A percentile compares a stretch with the other conserved stretches of the same genome.
phyloP scores from a whole-genome alignment of 1,140 invertebrate genomes.

The Orchestia grillus region DNA sequence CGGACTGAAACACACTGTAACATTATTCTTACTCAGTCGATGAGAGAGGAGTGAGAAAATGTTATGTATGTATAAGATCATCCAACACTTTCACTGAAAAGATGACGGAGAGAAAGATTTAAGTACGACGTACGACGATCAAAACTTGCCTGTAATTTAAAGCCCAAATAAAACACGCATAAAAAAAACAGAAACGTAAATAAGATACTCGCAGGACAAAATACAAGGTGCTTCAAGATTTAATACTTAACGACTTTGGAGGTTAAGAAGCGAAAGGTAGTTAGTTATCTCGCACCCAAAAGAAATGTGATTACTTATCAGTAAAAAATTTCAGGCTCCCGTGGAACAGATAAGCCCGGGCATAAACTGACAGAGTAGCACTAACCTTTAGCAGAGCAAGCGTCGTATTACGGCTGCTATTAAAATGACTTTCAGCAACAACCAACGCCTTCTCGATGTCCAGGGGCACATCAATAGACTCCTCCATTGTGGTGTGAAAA shows the following conservation, averaged over 20 bases:
- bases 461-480: not conserved
- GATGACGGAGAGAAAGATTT: not conserved
- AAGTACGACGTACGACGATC: not conserved
- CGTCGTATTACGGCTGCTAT: constrained; percentile 45
- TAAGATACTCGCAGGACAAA: not conserved
- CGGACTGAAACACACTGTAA: not conserved
- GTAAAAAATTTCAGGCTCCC: not conserved
- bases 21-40: not conserved
- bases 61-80: not conserved
- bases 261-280: not conserved
- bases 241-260: not conserved
- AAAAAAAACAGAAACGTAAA: not conserved
- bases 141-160: not conserved
- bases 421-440: not conserved
- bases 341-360: not conserved
- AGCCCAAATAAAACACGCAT: not conserved
- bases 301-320: not conserved
- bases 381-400: constrained; percentile 52
- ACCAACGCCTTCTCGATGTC: not conserved
- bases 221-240: not conserved
- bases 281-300: not conserved
- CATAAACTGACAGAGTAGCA: not conserved
- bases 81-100: not conserved
- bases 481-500: not conserved
- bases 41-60: not conserved